phyloP scores from a whole-genome alignment of 2,797 vertebrate species.

The Helostoma temminkii region DNA sequence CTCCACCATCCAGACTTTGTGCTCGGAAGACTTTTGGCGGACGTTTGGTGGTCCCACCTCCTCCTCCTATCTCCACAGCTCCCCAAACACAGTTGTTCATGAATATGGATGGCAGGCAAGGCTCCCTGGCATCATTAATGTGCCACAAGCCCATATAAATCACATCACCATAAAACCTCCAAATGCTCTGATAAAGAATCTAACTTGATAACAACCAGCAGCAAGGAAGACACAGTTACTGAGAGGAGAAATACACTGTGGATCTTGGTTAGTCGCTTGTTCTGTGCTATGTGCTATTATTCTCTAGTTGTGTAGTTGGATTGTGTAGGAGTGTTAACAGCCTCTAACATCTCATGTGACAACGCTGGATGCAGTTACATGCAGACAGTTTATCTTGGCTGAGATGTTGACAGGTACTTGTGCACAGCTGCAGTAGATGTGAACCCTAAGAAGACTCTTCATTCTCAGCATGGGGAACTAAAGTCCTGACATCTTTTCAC shows the following conservation, averaged over 20 bases:
- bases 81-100: conserved; percentile 89
- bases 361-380: conserved; percentile 46
- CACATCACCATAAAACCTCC: conserved; percentile 85
- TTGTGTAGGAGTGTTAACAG: conserved; percentile 43
- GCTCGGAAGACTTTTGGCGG: conserved; percentile 80
- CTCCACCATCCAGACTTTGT: conserved; percentile 72
- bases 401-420: conserved; percentile 61
- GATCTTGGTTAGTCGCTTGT: conserved; percentile 38
- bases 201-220: conserved; percentile 63
- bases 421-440: conserved; percentile 58
- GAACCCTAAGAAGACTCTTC: conserved; percentile 36
- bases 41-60: conserved; percentile 59
- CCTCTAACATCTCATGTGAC: conserved; percentile 58
- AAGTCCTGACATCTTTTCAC: conserved; percentile 32
- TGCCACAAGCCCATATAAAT: conserved; percentile 87
- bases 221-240: conserved; percentile 64
- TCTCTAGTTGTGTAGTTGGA: conserved; percentile 34
- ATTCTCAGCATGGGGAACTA: conserved; percentile 23
- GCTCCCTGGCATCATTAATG: conserved; percentile 85
- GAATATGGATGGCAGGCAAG: conserved; percentile 86
- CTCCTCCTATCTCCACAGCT: conserved; percentile 66
- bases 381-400: conserved; percentile 57
- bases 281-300: conserved; percentile 45
- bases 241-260: conserved; percentile 38
- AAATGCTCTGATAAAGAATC: conserved; percentile 82